Evolutionary conservation across 2,113 vertebrate species (phyloP).

Genomic region (Oncorhynchus gorbuscha): DNA sequence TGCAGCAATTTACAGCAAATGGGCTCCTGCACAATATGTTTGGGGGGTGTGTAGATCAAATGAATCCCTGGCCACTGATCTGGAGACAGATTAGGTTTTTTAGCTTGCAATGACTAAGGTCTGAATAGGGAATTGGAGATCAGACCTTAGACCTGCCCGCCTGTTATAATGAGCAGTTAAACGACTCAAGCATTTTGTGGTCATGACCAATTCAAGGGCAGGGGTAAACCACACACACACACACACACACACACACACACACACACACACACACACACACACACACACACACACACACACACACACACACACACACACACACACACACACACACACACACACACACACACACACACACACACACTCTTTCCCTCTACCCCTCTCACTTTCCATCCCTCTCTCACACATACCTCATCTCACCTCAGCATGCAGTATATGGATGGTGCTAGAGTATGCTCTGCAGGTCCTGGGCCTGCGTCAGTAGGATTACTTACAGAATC

Average conservation of each 20-base stretch:
- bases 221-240: conserved; percentile 17
- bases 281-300: not conserved
- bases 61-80: conserved; percentile 67
- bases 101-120: conserved; percentile 67
- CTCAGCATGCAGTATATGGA: too few species aligned
- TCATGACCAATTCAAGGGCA: conserved; percentile 66
- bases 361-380: too few species aligned
- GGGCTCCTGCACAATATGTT: conserved; percentile 67
- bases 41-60: conserved; percentile 54
- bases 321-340: too few species aligned
- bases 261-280: too few species aligned
- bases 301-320: not conserved
- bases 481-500: conserved; percentile 45
- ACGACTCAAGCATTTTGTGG: conserved; percentile 57
- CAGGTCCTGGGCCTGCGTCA: conserved; percentile 45
- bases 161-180: conserved; percentile 71
- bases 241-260: too few species aligned
- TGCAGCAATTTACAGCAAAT: conserved; percentile 46
- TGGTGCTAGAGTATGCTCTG: conserved; percentile 39
- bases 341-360: not conserved
- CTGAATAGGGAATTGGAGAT: conserved; percentile 59
- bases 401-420: conserved; percentile 8
- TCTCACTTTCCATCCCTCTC: not conserved
- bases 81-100: conserved; percentile 63
- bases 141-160: conserved; percentile 59